These are phyloP conservation scores for Pterobdella sp. DNA, from an alignment of 2,888 invertebrate genomes.

Conservation along the genomic window DNA sequence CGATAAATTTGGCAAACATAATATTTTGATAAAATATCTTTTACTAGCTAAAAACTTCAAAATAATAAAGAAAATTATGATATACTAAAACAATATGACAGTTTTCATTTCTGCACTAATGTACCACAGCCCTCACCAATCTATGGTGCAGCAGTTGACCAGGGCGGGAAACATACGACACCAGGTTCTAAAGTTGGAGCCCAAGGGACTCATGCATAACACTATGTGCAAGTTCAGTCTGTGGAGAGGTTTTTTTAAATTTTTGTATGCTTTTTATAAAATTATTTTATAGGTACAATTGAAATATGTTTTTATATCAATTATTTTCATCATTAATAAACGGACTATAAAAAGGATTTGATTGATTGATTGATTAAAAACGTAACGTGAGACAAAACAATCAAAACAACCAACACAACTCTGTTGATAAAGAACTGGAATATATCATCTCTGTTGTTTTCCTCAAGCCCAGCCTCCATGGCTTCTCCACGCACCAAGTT, in stretches of 20 bases:
- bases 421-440: conserved; percentile 77
- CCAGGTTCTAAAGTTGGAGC: conserved; percentile 69
- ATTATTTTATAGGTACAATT: not conserved
- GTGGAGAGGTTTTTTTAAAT: conserved; percentile 23
- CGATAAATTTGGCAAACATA: too few relatives aligned
- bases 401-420: conserved; percentile 58
- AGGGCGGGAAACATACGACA: conserved; percentile 53
- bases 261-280: not conserved
- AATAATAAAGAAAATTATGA: too few relatives aligned
- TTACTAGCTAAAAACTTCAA: too few relatives aligned
- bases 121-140: conserved; percentile 53
- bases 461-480: conserved; percentile 62
- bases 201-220: conserved; percentile 82
- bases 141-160: conserved; percentile 52
- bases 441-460: conserved; percentile 66
- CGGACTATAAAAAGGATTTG: too few relatives aligned
- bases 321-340: not conserved
- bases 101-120: too few relatives aligned
- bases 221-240: conserved; percentile 74
- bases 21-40: too few relatives aligned
- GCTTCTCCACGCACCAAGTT: conserved; percentile 67
- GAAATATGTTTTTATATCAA: not conserved
- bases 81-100: too few relatives aligned
- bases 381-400: too few relatives aligned
- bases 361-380: too few relatives aligned